Base-by-base conservation (phyloP, 2,888 invertebrate genomes). In the Heliconius cydno region DNA sequence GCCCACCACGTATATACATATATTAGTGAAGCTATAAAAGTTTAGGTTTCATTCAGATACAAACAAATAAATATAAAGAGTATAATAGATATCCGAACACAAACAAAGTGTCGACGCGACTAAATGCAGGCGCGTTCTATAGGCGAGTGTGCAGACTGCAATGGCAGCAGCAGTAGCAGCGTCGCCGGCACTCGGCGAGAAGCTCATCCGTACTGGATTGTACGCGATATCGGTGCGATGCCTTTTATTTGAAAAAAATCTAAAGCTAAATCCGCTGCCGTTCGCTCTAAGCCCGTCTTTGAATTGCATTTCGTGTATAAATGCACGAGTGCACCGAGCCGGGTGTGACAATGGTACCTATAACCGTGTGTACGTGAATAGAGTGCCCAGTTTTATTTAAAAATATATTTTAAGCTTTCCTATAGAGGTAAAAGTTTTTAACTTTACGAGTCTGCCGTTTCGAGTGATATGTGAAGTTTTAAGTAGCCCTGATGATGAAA, bases 191-290 rank as follows among this genome's bases (percentile, higher is more conserved):
- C 34, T 34, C 60, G n/a, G 34, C 57, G n/a, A 9, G 30, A 60
- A 73, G 73, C 73, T 73, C 57, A 73, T 73, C 73, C 73, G 60
- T 38, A 65, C 65, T 75, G 75, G 75, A 75, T 75, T 75, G 63
- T 28, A 28, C 65, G 75, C 75, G 28, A 65, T 73, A 75, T 41
- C 75, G 46, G 41, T 75, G 38, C 41, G 28, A 65, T 75, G 41
- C 75, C 65, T 65, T 65, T 65, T 65, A 60, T 73, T 60, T 60
- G 73, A 73, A 73, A 73, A 70, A 73, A 73, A 60, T 30, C 57
- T 73, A 73, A 30, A 57, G 34, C 60, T 73, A 73, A 60, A 73
- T 60, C 25, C 25, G 73, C 34, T 73, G 60, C 34, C n/a, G 73
- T 60, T 15, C 73, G 57, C n/a, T 60, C 60, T 60, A 73, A 73